These are phyloP conservation scores for Limnephilus lunatus DNA, from an alignment of 2,888 invertebrate genomes.

Conservation along the genomic window DNA sequence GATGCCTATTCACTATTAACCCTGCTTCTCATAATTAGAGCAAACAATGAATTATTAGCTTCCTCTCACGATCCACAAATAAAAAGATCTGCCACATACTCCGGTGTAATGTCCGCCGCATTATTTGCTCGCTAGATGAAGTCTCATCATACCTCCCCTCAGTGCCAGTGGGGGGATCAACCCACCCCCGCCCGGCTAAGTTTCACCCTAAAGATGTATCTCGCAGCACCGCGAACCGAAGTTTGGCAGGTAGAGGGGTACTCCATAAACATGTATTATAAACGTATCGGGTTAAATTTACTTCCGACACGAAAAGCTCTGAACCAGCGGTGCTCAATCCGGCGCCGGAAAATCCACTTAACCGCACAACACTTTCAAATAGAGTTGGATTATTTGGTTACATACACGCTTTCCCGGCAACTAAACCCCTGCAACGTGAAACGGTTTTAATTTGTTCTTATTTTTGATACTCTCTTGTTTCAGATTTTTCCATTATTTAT, in stretches of 20 bases:
- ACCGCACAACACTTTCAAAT: background rate
- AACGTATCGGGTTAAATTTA: constrained; percentile 58
- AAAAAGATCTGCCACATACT: background rate
- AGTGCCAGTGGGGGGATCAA: background rate
- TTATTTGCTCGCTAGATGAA: background rate
- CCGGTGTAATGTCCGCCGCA: background rate
- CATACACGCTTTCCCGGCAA: background rate
- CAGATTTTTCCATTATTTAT: background rate
- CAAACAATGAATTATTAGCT: background rate
- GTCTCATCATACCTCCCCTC: background rate
- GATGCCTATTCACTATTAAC: too few relatives aligned
- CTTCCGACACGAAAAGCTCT: constrained; percentile 45
- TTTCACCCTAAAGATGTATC: constrained; percentile 59
- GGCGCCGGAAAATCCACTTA: background rate
- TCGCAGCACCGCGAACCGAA: constrained; percentile 38
- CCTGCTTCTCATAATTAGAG: too few relatives aligned
- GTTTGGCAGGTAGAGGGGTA: constrained; percentile 31
- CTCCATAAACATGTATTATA: constrained; percentile 55
- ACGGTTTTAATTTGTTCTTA: background rate
- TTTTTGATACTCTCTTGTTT: background rate
- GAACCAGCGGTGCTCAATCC: constrained; percentile 36
- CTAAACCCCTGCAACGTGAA: background rate
- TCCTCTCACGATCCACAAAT: background rate
- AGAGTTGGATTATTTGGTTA: background rate
- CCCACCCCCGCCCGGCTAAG: constrained; percentile 34